Evolutionary conservation across 2,797 vertebrate genomes (phyloP), one percentile per base, ranked within the genome.

Genomic region (Coilia nasus): DNA sequence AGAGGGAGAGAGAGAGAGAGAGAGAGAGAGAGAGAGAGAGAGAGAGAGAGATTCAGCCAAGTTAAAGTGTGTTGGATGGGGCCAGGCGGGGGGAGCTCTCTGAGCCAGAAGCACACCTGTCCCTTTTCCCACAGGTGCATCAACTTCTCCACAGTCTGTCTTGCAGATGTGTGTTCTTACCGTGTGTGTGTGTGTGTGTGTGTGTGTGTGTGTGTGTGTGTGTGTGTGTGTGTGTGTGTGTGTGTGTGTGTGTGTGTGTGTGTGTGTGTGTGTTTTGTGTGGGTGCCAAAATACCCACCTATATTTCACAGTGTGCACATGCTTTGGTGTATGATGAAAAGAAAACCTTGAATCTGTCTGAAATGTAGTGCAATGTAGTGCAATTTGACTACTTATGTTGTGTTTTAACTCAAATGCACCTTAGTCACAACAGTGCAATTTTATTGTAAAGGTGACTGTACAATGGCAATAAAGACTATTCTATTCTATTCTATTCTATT

Each of bases 101-200:
- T 60, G 46, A 60, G 85, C 64, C 47, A 71, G 15, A 41, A 78
- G 15, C 21, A 47, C 85, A 89, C 71, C 85, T 89, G 87, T 64
- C 47, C 12, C 59, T 71, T 75, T 56, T 71, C 62, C 19, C 23
- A 60, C 56, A 71, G 28, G 28, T 46, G 12, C 15, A 64, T 81
- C 11, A 0, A 47, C 14, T 83, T 35, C 62, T 12, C 75, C 64
- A 86, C 78, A 85, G 31, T 81, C 82, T 60, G 62, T 41, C 41
- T 5, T 35, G 31, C 71, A 78, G 14, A 78, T 41, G 35, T 78
- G 67, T 75, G 67, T 31, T 25, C 14, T 3, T 35, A 25, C 25
- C 28, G 6, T 82, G 6, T 28, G 15, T 82, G 81, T 83, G 21
- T 56, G 82, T 80, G 21, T 41, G 78, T 83, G 46, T 81, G 14